Percentiles rank a stretch among this genome's conserved stretches.
Evolutionary conservation across 1,140 invertebrate genomes (phyloP).

Genomic region (Maniola jurtina): DNA sequence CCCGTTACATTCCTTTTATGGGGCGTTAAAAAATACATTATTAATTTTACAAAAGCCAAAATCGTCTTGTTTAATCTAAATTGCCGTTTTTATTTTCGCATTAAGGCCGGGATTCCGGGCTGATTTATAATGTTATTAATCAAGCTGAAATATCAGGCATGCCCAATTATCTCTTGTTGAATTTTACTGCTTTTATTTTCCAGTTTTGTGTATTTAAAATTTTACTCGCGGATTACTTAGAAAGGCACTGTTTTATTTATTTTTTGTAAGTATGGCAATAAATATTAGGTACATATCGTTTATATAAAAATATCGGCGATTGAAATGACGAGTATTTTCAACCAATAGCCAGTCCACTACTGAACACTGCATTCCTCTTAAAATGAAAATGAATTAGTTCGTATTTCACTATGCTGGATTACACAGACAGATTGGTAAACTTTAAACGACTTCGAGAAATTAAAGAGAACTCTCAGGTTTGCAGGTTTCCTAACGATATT

Average conservation of each 20-base stretch:
- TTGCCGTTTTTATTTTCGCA: constrained; percentile 48
- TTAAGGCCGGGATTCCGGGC: constrained; percentile 39
- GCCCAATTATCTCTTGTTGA: constrained; percentile 49
- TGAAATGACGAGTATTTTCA: too few species aligned
- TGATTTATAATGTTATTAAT: constrained; percentile 53
- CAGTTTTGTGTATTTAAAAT: constrained; percentile 25
- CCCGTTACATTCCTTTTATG: constrained; percentile 33
- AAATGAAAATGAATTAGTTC: too few species aligned
- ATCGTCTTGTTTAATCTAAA: constrained; percentile 47
- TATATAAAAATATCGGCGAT: too few species aligned
- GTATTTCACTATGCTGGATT: too few species aligned
- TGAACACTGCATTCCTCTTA: too few species aligned
- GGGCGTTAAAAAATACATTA: constrained; percentile 39
- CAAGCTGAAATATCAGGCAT: constrained; percentile 49
- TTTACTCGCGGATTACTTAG: constrained; percentile 12
- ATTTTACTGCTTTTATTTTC: constrained; percentile 40
- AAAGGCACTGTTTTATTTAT: not conserved
- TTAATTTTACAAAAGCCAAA: constrained; percentile 43
- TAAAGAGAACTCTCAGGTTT: too few species aligned
- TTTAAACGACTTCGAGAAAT: too few species aligned
- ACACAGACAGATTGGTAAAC: too few species aligned
- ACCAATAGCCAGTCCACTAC: too few species aligned
- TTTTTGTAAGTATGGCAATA: not conserved
- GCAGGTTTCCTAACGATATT: too few species aligned
- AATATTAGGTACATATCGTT: too few species aligned